phyloP scores from a whole-genome alignment of 2,113 vertebrate species.

The Haliaeetus leucogaster region DNA sequence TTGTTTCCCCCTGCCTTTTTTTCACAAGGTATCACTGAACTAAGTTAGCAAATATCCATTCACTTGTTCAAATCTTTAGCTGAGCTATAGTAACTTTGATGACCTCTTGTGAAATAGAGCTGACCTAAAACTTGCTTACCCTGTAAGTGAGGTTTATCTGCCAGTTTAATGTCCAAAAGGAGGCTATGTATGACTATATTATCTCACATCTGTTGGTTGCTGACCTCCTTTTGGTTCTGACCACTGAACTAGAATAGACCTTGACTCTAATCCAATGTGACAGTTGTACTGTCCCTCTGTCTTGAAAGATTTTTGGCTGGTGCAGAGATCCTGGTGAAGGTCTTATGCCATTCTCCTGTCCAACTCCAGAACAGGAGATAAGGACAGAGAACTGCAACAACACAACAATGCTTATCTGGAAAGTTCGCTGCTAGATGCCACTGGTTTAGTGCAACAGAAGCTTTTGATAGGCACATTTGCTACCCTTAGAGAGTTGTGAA shows the following conservation, averaged over 20 bases:
- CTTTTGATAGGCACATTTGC: neutral
- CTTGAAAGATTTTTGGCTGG: neutral
- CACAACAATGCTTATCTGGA: neutral
- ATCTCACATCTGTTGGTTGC: neutral
- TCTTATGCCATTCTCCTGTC: neutral
- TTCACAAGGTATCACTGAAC: neutral
- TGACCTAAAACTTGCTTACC: neutral
- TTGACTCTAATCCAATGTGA: neutral
- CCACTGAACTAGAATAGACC: neutral
- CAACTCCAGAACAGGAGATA: neutral
- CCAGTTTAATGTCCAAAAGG: neutral
- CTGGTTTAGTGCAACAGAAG: neutral
- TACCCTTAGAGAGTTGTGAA: neutral
- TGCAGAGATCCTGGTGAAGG: neutral
- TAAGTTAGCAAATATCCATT: neutral
- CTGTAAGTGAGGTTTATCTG: neutral
- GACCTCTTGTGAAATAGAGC: neutral
- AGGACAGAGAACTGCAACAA: neutral
- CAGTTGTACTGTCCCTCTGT: neutral
- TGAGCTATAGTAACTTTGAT: neutral
- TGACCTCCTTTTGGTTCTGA: conserved; percentile 30
- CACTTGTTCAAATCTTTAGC: neutral
- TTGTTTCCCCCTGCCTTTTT: neutral
- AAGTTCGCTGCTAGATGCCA: neutral
- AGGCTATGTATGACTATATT: neutral